Percentiles rank a stretch among this genome's conserved stretches.
phyloP scores from a whole-genome alignment of 2,888 invertebrate species.

The Ecliptopera silaceata region DNA sequence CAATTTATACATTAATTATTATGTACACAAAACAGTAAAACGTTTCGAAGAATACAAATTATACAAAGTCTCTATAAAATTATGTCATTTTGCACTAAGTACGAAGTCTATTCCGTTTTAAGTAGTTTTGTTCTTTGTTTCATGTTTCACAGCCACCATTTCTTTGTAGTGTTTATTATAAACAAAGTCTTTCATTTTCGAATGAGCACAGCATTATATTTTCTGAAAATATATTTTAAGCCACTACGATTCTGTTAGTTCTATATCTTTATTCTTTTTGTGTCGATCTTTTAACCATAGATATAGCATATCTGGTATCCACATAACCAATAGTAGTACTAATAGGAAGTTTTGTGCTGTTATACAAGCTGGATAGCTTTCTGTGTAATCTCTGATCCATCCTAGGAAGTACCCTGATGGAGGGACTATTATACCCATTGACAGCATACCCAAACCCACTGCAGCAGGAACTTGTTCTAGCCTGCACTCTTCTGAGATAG shows the following conservation, averaged over 20 bases:
- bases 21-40: background rate
- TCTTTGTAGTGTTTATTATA: constrained; percentile 3
- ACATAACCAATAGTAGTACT: constrained; percentile 78
- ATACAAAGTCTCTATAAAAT: background rate
- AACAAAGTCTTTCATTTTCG: constrained; percentile 7
- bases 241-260: constrained; percentile 47
- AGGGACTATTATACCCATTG: constrained; percentile 87
- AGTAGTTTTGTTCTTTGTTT: constrained; percentile 28
- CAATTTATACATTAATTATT: background rate
- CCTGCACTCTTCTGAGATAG: constrained; percentile 85
- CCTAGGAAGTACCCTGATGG: constrained; percentile 85
- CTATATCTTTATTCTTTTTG: constrained; percentile 51
- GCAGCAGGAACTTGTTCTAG: constrained; percentile 85
- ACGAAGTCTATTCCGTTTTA: constrained; percentile 13
- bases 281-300: constrained; percentile 34
- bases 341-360: constrained; percentile 84
- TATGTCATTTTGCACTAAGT: constrained; percentile 6
- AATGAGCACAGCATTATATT: constrained; percentile 15
- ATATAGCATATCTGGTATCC: constrained; percentile 83
- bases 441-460: constrained; percentile 88
- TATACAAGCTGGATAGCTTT: constrained; percentile 85
- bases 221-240: background rate
- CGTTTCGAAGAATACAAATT: background rate
- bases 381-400: constrained; percentile 86
- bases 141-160: constrained; percentile 34